Evolutionary conservation across 2,113 vertebrate species (phyloP).

Genomic region (Tretioscincus oriximinensis): DNA sequence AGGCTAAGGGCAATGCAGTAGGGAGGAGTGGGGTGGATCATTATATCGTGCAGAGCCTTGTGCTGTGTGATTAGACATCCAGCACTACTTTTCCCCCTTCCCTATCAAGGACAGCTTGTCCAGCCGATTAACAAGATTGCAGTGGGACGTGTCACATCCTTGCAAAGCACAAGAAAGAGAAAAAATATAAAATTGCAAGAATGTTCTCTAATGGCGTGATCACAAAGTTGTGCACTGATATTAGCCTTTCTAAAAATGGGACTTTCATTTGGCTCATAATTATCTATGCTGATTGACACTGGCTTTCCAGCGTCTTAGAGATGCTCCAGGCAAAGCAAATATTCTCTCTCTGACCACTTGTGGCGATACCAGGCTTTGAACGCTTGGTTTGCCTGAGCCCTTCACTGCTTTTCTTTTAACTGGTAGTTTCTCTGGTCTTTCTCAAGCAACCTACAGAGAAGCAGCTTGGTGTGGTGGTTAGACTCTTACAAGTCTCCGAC

Average conservation of each 20-base stretch:
- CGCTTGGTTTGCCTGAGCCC: too few relatives aligned
- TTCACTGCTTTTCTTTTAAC: too few relatives aligned
- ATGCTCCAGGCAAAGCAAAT: too few relatives aligned
- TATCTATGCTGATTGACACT: too few relatives aligned
- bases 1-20: neutral
- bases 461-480: too few relatives aligned
- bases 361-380: too few relatives aligned
- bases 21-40: neutral
- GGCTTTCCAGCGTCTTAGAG: too few relatives aligned
- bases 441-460: too few relatives aligned
- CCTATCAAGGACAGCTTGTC: neutral
- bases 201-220: constrained; percentile 11
- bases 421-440: too few relatives aligned
- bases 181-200: neutral
- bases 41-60: neutral
- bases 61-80: neutral
- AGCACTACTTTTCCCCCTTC: neutral
- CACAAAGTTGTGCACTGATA: neutral
- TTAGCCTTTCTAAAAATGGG: neutral
- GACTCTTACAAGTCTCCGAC: too few relatives aligned
- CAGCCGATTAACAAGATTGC: neutral
- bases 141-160: neutral
- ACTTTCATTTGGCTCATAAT: too few relatives aligned
- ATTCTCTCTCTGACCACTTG: too few relatives aligned
- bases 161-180: neutral